phyloP scores from a whole-genome alignment of 2,888 invertebrate genomes.

The Dryococelus australis region DNA sequence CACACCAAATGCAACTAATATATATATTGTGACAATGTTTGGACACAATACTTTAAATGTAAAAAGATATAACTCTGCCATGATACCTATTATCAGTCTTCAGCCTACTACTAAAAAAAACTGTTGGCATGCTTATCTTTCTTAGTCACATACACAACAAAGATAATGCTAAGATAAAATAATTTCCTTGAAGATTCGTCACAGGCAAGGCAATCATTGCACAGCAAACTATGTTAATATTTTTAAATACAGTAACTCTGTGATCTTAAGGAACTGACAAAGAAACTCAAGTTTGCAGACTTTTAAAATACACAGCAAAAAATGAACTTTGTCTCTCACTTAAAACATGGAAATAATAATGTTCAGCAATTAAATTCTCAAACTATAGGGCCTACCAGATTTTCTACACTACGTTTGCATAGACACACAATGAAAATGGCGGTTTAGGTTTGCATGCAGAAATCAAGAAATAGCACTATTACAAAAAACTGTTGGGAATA shows the following conservation, averaged over 20 bases:
- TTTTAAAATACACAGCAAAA: too few species aligned
- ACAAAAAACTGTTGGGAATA: too few species aligned
- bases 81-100: background rate
- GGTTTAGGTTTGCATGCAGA: too few species aligned
- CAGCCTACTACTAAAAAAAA: background rate
- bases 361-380: too few species aligned
- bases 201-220: background rate
- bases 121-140: background rate
- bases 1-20: background rate
- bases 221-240: background rate
- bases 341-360: too few species aligned
- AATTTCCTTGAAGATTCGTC: background rate
- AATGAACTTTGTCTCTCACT: too few species aligned
- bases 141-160: background rate
- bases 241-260: background rate
- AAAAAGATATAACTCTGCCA: background rate
- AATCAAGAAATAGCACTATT: too few species aligned
- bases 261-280: too few species aligned
- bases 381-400: too few species aligned
- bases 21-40: background rate
- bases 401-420: too few species aligned
- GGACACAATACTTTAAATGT: background rate
- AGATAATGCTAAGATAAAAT: background rate
- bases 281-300: too few species aligned
- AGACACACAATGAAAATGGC: too few species aligned